Evolutionary conservation across 2,797 vertebrate genomes (phyloP).

Genomic region (Sebastes hubbsi): DNA sequence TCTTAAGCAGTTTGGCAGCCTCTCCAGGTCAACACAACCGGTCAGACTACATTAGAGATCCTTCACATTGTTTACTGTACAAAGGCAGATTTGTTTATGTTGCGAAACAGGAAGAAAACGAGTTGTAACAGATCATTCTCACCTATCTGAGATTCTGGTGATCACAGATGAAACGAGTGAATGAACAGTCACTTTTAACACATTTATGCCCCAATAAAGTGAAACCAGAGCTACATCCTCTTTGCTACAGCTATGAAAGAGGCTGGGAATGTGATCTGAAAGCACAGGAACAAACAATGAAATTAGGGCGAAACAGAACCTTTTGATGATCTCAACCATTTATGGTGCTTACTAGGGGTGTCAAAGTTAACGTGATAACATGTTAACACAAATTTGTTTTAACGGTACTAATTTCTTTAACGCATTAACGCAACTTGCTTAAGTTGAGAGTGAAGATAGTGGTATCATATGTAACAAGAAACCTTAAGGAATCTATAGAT

Average conservation of each 20-base stretch:
- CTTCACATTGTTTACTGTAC: background rate
- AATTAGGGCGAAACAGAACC: background rate
- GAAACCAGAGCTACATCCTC: background rate
- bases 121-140: background rate
- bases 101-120: background rate
- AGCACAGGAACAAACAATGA: background rate
- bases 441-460: too few relatives aligned
- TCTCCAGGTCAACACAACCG: background rate
- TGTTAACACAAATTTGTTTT: too few relatives aligned
- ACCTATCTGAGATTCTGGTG: background rate
- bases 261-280: background rate
- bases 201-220: background rate
- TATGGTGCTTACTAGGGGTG: fast-evolving
- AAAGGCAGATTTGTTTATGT: background rate
- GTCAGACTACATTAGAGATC: background rate
- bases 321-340: background rate
- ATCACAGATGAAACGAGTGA: background rate
- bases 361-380: fast-evolving
- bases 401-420: too few relatives aligned
- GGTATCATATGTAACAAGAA: too few relatives aligned
- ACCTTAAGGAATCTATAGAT: background rate
- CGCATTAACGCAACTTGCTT: too few relatives aligned
- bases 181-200: background rate
- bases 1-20: background rate
- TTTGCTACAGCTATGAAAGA: background rate